Conservation (phyloP, 2,113 vertebrate genomes). For the Cricetomys ansorgei region DNA sequence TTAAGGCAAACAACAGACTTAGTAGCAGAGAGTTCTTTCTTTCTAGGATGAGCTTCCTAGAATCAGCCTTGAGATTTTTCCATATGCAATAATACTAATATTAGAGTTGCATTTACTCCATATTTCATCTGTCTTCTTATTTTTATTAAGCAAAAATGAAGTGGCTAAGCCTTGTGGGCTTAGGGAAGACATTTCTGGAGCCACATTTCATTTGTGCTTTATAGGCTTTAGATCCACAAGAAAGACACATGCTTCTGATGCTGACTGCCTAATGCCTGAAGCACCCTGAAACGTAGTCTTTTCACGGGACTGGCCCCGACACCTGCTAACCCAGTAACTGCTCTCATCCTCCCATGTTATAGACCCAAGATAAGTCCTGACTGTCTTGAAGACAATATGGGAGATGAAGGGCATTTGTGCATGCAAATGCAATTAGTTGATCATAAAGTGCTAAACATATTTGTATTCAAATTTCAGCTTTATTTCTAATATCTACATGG, state of each 20-base stretch:
- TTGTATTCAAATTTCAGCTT: conserved; percentile 11
- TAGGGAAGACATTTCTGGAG: conserved; percentile 25
- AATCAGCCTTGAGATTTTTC: not conserved
- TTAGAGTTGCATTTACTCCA: not conserved
- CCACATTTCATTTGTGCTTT: not conserved
- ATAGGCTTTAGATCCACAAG: not conserved
- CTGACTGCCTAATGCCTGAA: not conserved
- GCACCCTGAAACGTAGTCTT: not conserved
- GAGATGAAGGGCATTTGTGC: not conserved
- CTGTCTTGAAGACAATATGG: not conserved
- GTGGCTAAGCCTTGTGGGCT: not conserved
- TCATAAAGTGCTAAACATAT: conserved; percentile 8
- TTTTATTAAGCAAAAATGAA: conserved; percentile 51
- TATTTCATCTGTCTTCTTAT: conserved; percentile 7
- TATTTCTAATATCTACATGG: conserved; percentile 19
- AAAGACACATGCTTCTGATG: not conserved
- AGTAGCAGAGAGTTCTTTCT: not conserved
- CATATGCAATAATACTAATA: not conserved
- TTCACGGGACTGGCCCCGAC: not conserved
- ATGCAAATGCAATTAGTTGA: not conserved
- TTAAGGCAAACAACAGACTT: not conserved
- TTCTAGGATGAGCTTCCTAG: not conserved
- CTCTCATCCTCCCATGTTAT: not conserved
- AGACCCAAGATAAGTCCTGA: not conserved
- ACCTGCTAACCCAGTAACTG: not conserved